Evolutionary conservation across 2,113 vertebrate genomes (phyloP).

Genomic region (Zapornia atra): DNA sequence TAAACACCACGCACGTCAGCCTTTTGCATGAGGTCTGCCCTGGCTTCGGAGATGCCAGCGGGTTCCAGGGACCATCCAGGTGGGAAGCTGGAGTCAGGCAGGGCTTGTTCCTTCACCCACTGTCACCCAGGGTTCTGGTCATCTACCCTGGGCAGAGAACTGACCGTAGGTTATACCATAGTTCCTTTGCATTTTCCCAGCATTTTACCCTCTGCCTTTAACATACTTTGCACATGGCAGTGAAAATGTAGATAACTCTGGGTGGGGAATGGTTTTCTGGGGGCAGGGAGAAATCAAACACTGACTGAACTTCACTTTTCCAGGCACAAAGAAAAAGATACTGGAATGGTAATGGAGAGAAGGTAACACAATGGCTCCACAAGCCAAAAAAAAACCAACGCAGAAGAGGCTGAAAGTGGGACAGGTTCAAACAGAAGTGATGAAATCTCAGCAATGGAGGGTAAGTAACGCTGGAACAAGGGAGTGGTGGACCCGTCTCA

Average conservation of each 20-base stretch:
- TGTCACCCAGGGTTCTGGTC: fast-evolving
- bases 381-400: not conserved
- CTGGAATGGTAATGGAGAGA: too few species aligned
- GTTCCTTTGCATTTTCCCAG: not conserved
- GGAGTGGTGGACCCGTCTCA: fast-evolving
- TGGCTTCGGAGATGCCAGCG: not conserved
- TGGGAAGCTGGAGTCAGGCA: not conserved
- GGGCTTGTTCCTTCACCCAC: not conserved
- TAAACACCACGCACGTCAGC: not conserved
- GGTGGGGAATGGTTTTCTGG: not conserved
- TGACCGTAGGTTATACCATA: fast-evolving
- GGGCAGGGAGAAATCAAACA: not conserved
- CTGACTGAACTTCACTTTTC: not conserved
- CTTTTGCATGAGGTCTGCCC: not conserved
- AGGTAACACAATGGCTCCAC: fast-evolving
- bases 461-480: fast-evolving
- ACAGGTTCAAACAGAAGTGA: not conserved
- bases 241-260: not conserved
- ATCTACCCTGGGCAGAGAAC: not conserved
- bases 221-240: not conserved
- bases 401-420: not conserved
- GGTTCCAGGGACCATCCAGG: not conserved
- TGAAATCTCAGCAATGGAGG: fast-evolving
- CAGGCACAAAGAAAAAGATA: not conserved
- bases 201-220: not conserved